These are phyloP conservation scores for Silurus asotus DNA, from an alignment of 2,113 vertebrate genomes.

Conservation along the genomic window DNA sequence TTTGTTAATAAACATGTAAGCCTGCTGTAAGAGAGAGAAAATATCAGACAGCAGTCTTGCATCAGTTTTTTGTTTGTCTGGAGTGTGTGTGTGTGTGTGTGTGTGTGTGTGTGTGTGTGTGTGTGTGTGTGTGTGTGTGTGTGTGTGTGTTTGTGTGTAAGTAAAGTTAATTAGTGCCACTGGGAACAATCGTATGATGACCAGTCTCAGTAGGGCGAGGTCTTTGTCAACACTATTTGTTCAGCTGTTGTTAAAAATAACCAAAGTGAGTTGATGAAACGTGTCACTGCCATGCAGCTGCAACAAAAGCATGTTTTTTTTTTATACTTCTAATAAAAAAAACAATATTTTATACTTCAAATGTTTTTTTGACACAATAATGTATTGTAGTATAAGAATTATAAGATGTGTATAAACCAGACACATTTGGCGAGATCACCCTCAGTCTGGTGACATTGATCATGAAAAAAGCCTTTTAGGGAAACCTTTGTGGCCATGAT, in stretches of 20 bases:
- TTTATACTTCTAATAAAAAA: too few relatives aligned
- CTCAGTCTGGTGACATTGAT: constrained; percentile 3
- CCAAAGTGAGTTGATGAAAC: not conserved
- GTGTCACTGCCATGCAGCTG: not conserved
- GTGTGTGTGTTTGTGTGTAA: not conserved
- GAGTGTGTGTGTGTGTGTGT: constrained; percentile 18
- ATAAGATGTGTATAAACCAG: not conserved
- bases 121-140: constrained; percentile 13
- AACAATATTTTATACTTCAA: not conserved
- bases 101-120: constrained; percentile 6
- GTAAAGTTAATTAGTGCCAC: constrained; percentile 49
- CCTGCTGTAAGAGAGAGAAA: not conserved
- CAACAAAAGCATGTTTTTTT: too few relatives aligned
- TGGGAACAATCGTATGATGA: constrained; percentile 36
- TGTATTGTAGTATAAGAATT: not conserved
- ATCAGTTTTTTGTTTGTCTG: constrained; percentile 34
- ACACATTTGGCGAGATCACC: not conserved
- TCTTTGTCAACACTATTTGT: constrained; percentile 25
- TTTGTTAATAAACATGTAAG: not conserved
- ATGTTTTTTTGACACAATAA: not conserved
- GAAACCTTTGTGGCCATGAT: constrained; percentile 18
- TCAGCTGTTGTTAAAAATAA: not conserved
- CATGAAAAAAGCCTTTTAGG: not conserved
- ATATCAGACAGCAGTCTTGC: constrained; percentile 1
- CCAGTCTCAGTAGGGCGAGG: constrained; percentile 13